phyloP scores from a whole-genome alignment of 2,113 vertebrate species.

The Centropus unirufus region DNA sequence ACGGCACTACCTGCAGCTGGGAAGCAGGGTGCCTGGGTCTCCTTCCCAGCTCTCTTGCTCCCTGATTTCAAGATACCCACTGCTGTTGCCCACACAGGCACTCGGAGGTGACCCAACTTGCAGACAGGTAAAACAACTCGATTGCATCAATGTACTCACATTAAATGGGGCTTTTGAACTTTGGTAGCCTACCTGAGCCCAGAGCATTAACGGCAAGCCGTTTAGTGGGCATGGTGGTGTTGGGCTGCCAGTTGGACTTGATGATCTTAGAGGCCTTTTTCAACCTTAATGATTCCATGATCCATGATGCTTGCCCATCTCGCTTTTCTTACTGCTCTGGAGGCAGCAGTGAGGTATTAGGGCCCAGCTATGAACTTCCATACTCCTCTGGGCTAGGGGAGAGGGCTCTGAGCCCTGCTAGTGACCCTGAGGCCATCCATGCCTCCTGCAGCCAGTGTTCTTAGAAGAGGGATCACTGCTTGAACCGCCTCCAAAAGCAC shows the following conservation, averaged over 20 bases:
- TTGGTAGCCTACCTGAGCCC: neutral
- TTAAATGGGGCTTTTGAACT: neutral
- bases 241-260: no score
- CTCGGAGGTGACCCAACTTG: neutral
- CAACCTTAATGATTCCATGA: no score
- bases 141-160: neutral
- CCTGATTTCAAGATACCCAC: neutral
- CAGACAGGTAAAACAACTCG: neutral
- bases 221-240: no score
- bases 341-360: rapidly evolving
- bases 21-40: neutral
- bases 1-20: rapidly evolving
- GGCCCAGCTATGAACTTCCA: neutral
- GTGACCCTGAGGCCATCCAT: neutral
- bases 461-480: conserved; percentile 7
- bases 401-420: neutral
- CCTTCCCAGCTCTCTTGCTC: neutral
- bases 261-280: no score
- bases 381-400: neutral
- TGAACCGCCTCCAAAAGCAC: conserved; percentile 31
- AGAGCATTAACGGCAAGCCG: neutral
- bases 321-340: neutral
- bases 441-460: neutral
- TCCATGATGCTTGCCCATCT: rapidly evolving
- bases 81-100: neutral